Conservation (phyloP, 2,113 vertebrate species). For the Dendrocopos noguchii region DNA sequence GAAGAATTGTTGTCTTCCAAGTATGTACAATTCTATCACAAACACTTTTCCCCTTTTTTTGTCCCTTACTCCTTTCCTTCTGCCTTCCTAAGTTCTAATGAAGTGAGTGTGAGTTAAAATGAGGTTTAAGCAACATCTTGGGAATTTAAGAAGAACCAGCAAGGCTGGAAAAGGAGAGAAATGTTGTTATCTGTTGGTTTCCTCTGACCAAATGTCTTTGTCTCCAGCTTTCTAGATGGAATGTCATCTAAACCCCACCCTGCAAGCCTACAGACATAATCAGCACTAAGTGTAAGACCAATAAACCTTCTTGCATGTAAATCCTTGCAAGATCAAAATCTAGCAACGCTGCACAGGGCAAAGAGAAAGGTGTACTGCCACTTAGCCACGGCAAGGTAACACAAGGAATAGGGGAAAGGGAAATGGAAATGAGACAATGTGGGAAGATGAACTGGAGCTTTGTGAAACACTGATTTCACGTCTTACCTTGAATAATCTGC, state of each 20-base stretch:
- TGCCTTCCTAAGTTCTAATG: not conserved
- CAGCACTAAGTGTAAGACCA: not conserved
- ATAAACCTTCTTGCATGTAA: not conserved
- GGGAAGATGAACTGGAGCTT: constrained; percentile 38
- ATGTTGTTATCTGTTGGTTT: not conserved
- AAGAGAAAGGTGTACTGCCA: not conserved
- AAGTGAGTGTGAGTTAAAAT: not conserved
- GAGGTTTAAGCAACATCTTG: not conserved
- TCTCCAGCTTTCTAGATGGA: not conserved
- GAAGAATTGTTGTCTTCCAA: not conserved
- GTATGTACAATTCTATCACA: not conserved
- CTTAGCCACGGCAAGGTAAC: constrained; percentile 61
- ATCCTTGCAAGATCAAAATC: not conserved
- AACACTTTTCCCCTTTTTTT: not conserved
- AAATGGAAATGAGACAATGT: constrained; percentile 35
- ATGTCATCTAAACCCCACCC: not conserved
- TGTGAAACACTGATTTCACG: constrained; percentile 18
- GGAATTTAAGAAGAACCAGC: not conserved
- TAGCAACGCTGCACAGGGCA: not conserved
- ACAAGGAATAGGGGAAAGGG: constrained; percentile 20
- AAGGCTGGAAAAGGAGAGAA: not conserved
- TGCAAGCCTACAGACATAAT: not conserved
- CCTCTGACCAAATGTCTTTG: not conserved
- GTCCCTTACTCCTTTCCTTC: not conserved
- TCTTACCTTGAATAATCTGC: constrained; percentile 77